Evolutionary conservation across 2,888 invertebrate species (phyloP).

Genomic region (Aproaerema taeniolella): DNA sequence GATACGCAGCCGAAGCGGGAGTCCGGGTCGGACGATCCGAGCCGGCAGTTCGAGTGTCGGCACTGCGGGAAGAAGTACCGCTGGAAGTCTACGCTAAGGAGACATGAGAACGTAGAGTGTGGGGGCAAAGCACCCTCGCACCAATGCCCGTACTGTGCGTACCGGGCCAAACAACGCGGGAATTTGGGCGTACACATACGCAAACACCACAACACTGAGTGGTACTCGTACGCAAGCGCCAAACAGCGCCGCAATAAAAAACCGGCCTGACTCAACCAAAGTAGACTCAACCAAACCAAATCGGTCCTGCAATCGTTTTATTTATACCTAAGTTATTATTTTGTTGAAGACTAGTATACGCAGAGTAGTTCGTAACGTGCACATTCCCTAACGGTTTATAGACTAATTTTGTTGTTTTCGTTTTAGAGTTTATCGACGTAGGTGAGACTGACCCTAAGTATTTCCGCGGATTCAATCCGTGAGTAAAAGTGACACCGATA

Average conservation of each 20-base stretch:
- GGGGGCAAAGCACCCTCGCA: conserved; percentile 90
- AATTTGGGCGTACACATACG: conserved; percentile 89
- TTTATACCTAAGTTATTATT: conserved; percentile 58
- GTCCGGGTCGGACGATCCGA: conserved; percentile 68
- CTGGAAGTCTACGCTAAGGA: conserved; percentile 90
- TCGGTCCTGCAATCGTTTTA: conserved; percentile 71
- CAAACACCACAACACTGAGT: conserved; percentile 82
- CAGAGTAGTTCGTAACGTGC: conserved; percentile 66
- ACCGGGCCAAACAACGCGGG: conserved; percentile 88
- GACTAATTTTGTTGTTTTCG: conserved; percentile 67
- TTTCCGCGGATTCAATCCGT: conserved; percentile 47
- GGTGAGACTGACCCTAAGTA: conserved; percentile 74
- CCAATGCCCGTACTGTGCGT: conserved; percentile 87
- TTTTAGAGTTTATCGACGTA: conserved; percentile 70
- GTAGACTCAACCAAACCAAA: conserved; percentile 69
- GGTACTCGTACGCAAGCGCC: conserved; percentile 70
- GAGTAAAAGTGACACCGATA: too few species aligned
- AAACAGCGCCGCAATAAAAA: conserved; percentile 69
- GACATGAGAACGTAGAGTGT: conserved; percentile 91
- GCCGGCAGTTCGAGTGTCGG: conserved; percentile 84
- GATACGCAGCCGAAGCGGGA: conserved; percentile 54
- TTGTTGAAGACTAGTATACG: conserved; percentile 65
- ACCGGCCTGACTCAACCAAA: conserved; percentile 48
- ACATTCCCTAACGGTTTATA: conserved; percentile 72
- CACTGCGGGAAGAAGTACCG: conserved; percentile 92